phyloP scores from a whole-genome alignment of 2,113 vertebrate species.

The Dromiciops gliroides region DNA sequence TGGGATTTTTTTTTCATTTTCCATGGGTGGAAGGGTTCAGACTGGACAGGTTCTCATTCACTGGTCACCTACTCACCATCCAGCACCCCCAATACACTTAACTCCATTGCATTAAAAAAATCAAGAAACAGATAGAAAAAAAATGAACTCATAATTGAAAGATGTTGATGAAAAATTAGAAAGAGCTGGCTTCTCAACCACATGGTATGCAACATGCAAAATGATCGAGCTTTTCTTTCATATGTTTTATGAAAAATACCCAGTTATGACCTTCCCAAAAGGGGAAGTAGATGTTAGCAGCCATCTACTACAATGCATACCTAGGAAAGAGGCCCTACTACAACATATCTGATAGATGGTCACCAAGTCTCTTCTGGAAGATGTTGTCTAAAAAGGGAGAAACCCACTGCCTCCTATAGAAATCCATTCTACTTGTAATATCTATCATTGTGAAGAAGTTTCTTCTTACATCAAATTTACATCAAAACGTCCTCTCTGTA shows the following conservation, averaged over 20 bases:
- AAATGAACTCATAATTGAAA: background rate
- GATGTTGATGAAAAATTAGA: background rate
- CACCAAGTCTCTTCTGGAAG: background rate
- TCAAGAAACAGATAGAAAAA: background rate
- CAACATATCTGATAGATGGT: background rate
- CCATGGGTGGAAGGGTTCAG: background rate
- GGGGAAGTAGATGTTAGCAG: background rate
- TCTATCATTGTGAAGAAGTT: background rate
- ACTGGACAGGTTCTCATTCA: background rate
- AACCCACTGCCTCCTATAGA: background rate
- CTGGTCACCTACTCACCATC: background rate
- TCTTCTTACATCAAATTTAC: background rate
- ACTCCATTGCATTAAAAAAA: background rate
- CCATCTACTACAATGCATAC: background rate
- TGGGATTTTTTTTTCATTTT: background rate
- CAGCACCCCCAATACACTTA: background rate
- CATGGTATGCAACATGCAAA: background rate
- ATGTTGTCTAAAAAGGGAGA: background rate
- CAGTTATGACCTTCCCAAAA: background rate
- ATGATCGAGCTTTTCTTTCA: background rate
- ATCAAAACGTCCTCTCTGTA: background rate
- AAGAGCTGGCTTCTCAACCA: background rate
- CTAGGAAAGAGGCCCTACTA: background rate
- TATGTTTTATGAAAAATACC: background rate
- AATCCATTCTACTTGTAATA: background rate